phyloP scores from a whole-genome alignment of 2,113 vertebrate species.

The Entomyzon cyanotis region DNA sequence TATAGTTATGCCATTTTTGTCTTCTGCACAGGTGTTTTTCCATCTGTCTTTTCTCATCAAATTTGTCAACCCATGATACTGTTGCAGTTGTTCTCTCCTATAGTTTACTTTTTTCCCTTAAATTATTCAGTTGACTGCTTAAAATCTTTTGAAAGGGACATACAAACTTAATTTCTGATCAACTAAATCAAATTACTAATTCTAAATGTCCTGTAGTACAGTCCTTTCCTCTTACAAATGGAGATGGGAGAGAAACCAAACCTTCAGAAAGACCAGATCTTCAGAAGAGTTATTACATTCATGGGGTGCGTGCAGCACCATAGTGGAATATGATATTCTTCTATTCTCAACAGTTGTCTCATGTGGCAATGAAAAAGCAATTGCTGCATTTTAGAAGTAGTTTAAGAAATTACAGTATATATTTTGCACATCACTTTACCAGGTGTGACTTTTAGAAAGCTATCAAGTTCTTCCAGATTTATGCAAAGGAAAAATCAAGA shows the following conservation, averaged over 20 bases:
- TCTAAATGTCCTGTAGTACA: background rate
- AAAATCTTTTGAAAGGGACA: background rate
- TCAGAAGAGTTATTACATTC: background rate
- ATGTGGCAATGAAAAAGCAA: background rate
- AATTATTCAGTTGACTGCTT: background rate
- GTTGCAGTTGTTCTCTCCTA: background rate
- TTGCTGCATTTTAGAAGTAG: background rate
- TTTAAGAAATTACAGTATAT: background rate
- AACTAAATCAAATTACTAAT: background rate
- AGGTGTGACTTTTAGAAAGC: background rate
- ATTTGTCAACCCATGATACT: background rate
- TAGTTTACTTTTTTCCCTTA: background rate
- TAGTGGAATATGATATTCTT: background rate
- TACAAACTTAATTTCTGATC: background rate
- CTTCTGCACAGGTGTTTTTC: background rate
- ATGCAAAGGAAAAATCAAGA: background rate
- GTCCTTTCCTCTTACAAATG: background rate
- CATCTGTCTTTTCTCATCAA: background rate
- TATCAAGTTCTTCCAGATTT: background rate
- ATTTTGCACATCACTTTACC: background rate
- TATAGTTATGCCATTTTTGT: background rate
- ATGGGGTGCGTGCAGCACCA: background rate
- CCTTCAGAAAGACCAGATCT: background rate
- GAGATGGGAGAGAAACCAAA: background rate
- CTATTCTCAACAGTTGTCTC: background rate